phyloP scores from a whole-genome alignment of 2,888 invertebrate genomes.

The Xanthorhoe designata region DNA sequence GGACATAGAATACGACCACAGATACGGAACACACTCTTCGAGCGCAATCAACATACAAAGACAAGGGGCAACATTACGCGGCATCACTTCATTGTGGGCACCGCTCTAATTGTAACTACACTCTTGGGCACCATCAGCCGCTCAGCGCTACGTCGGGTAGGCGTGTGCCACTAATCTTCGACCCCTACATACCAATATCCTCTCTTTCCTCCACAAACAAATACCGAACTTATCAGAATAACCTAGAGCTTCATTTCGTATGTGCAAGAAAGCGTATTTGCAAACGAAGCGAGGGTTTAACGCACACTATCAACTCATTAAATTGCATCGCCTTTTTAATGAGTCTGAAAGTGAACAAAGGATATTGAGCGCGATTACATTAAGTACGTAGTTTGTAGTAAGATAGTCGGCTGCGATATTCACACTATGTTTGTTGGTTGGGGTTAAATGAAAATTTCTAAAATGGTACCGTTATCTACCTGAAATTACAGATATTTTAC shows the following conservation, averaged over 20 bases:
- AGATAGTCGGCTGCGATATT: constrained; percentile 71
- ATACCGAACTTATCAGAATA: constrained; percentile 50
- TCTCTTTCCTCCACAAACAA: constrained; percentile 49
- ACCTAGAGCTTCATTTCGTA: constrained; percentile 56
- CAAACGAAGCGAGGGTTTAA: constrained; percentile 83
- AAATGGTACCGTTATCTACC: constrained; percentile 21
- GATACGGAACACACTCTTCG: constrained; percentile 58
- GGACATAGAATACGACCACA: constrained; percentile 40
- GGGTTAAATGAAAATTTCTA: constrained; percentile 44
- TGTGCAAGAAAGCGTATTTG: constrained; percentile 63
- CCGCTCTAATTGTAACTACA: constrained; percentile 86
- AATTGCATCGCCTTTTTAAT: constrained; percentile 86
- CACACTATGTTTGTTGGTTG: constrained; percentile 58
- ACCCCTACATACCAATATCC: constrained; percentile 82
- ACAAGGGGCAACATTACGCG: constrained; percentile 82
- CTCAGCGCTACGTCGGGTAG: constrained; percentile 83
- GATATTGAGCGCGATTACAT: constrained; percentile 84
- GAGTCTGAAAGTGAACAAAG: constrained; percentile 86
- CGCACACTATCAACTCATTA: constrained; percentile 86
- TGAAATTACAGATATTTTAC: constrained; percentile 7
- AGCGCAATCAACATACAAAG: constrained; percentile 84
- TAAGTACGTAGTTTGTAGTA: constrained; percentile 80
- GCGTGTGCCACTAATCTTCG: constrained; percentile 85
- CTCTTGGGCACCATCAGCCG: constrained; percentile 84
- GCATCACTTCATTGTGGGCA: constrained; percentile 85